Base-by-base conservation (phyloP, 1,140 invertebrate species). In the Hycleus phaleratus region DNA sequence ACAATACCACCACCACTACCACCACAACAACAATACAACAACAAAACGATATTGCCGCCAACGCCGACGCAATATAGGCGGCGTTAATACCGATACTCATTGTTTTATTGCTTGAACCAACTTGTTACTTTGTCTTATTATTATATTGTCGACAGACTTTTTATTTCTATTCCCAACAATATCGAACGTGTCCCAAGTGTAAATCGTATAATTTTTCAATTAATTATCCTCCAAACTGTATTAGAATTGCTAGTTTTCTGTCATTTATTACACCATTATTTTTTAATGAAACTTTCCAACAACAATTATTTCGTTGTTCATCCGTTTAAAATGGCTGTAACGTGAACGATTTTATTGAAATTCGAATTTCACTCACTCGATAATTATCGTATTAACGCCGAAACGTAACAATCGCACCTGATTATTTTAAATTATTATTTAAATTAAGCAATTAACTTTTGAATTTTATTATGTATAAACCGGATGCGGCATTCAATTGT, bases 101-200 rank as follows among this genome's bases (percentile, higher is more conserved):
- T 53, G 51, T 53, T 45, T 53, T 53, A 53, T 53, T 53, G 51
- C 51, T 32, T 53, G 32, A 32, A 7, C 32, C 42, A 53, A 26
- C 38, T 53, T 53, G 51, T 53, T 45, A 45, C 51, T 53, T 53
- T 45, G 42, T 53, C 12, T 52, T 52, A 43, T 18, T 18, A 18
- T 18, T 18, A 18, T 32, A 32, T 32, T 26, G 51, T 38, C 42
- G 51, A 53, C 10, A 44, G 32, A 53, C 45, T 53, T 53, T 53
- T 53, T 26, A 45, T 53, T 45, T 52, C 5, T 32, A 32, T 32
- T 32, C 32, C 7, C 32, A 7, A 18, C 18, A 32, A 32, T 32
- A 32, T 32, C 7, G 32, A 26, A 53, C 51, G 51, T 53, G 51
- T 45, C 25, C 11, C 51, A 44, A 3, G 7, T 51, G 0, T 38